Conservation (phyloP, 2,797 vertebrate species). For the Netta rufina region DNA sequence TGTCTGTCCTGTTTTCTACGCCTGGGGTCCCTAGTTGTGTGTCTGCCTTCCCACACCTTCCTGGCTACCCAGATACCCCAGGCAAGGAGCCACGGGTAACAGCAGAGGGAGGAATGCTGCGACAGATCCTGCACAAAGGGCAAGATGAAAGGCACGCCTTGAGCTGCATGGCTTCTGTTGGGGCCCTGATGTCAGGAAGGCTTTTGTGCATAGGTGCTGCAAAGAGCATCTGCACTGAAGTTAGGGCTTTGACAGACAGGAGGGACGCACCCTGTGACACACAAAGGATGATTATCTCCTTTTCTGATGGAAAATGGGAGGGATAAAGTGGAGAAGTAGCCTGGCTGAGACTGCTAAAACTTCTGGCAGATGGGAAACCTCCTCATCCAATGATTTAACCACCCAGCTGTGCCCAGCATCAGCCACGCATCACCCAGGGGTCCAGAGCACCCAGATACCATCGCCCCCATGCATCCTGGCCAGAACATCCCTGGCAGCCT, state of each 20-base stretch:
- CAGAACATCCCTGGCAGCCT: not conserved
- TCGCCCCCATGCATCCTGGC: not conserved
- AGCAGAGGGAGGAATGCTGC: no score
- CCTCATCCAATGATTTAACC: not conserved
- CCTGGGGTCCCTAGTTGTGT: accelerated
- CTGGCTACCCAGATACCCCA: not conserved
- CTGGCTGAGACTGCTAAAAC: not conserved
- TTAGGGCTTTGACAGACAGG: not conserved
- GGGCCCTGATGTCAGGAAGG: no score
- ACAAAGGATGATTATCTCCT: not conserved
- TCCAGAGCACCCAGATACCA: not conserved
- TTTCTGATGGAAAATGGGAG: not conserved
- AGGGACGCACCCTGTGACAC: not conserved
- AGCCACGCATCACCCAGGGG: no score
- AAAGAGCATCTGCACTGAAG: not conserved
- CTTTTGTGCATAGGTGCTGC: not conserved
- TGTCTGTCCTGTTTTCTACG: no score
- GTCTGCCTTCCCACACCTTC: not conserved
- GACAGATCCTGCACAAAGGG: not conserved
- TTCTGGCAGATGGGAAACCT: not conserved
- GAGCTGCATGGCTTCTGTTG: not conserved
- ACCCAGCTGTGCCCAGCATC: not conserved
- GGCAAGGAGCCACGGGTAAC: not conserved
- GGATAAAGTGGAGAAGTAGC: not conserved
- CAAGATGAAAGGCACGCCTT: not conserved